Base-by-base conservation (phyloP, 2,113 vertebrate genomes). In the Zingel zingel region DNA sequence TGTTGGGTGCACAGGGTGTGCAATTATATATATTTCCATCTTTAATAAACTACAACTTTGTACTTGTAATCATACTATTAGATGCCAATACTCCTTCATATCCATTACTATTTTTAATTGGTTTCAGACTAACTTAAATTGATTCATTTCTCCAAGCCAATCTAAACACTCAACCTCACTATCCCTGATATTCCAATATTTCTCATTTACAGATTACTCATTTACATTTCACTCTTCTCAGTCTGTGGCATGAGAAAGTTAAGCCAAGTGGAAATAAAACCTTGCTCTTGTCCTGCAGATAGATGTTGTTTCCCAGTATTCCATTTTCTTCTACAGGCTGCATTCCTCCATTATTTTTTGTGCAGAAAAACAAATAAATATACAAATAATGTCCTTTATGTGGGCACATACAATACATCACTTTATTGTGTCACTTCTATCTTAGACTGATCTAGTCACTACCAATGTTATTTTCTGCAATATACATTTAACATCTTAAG, bases 341-440 rank as follows among this genome's bases (percentile, higher is more conserved):
- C 30, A 67, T 64, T 64, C 58, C 47, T 62, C 25, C 33, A 51
- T 77, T 23, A 33, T 69, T 50, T 66, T 72, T 69, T 84, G 71
- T 87, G 84, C 58, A 70, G 63, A 87, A 81, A 83, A 79, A 85
- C n/a, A 83, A 81, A 65, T 67, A 77, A 88, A 87, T 69, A 47
- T 80, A 85, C 23, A 79, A 72, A 45, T 77, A 83, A 81, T 62
- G 48, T 84, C 77, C 79, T 84, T 87, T 79, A 85, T 85, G 83
- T 89, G 75, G 83, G 67, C 66, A 79, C 68, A 89, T 85, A 85
- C 76, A 92, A 89, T 82, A 92, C 86, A 91, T 91, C 73, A 90
- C 79, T 84, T 90, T 74, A 87, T 84, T 86, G 85, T 91, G 84
- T 87, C 74, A 92, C 79, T 82, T 91, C 90, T 92, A 93, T 70